Conservation (phyloP, 2,888 invertebrate species). For the Teleiodes luculella region DNA sequence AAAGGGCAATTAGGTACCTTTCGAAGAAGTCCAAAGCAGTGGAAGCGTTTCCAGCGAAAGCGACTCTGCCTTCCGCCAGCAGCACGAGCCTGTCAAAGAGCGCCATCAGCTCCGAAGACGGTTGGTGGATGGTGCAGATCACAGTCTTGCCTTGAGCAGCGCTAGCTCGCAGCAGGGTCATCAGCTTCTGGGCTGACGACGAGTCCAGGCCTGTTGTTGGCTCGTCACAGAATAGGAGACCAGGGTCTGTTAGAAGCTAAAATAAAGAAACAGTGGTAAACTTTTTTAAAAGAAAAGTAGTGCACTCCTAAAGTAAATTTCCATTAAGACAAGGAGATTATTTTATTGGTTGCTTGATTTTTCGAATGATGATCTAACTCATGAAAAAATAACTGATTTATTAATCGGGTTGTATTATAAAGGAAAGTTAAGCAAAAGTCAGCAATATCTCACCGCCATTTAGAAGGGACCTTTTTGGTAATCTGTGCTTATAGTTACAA, state of each 20-base stretch:
- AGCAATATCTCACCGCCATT: too few relatives aligned
- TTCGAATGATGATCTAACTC: too few relatives aligned
- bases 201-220: slow-evolving; percentile 97
- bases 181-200: slow-evolving; percentile 92
- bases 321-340: too few relatives aligned
- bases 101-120: slow-evolving; percentile 91
- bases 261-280: slow-evolving; percentile 18
- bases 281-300: neutral
- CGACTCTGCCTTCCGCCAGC: slow-evolving; percentile 91
- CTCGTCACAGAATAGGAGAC: slow-evolving; percentile 95
- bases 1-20: slow-evolving; percentile 61
- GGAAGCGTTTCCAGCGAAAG: slow-evolving; percentile 86
- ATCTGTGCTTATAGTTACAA: too few relatives aligned
- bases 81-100: slow-evolving; percentile 88
- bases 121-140: slow-evolving; percentile 96
- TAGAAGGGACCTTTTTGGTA: too few relatives aligned
- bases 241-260: slow-evolving; percentile 92
- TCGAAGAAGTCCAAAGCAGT: slow-evolving; percentile 74
- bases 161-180: slow-evolving; percentile 83
- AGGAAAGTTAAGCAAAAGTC: too few relatives aligned
- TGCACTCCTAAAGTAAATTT: too few relatives aligned
- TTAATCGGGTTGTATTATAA: too few relatives aligned
- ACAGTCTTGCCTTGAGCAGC: slow-evolving; percentile 90
- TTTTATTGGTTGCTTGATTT: too few relatives aligned
- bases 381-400: too few relatives aligned